Percentiles rank a stretch among this genome's conserved stretches.
These are phyloP conservation scores for Hipposideros armiger DNA, from an alignment of 2,113 vertebrate species.

Conservation along the genomic window DNA sequence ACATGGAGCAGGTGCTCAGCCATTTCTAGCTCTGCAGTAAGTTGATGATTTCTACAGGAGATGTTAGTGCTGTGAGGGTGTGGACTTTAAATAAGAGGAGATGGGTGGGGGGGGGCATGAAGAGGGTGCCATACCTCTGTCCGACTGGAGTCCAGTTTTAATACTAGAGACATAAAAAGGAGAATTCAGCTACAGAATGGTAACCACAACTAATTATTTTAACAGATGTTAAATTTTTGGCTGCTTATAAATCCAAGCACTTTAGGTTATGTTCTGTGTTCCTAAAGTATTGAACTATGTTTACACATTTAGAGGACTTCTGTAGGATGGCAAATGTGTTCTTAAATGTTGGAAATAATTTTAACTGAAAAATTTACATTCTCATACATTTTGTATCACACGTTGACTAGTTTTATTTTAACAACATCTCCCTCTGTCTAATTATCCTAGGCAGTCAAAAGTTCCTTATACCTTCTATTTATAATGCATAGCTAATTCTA, in stretches of 20 bases:
- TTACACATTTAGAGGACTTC: constrained; percentile 63
- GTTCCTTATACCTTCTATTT: not conserved
- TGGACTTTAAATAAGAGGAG: not conserved
- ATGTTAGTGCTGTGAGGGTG: not conserved
- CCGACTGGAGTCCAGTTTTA: not conserved
- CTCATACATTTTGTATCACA: constrained; percentile 46
- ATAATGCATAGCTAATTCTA: not conserved
- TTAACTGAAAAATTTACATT: constrained; percentile 66
- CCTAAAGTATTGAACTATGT: constrained; percentile 45
- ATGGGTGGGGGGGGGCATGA: not conserved
- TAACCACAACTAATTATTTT: not conserved
- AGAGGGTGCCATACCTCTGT: not conserved
- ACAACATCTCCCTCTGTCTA: not conserved
- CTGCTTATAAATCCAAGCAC: constrained; percentile 38
- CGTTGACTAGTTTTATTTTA: constrained; percentile 63
- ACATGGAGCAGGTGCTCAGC: not conserved
- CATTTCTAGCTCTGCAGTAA: not conserved
- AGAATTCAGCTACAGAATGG: constrained; percentile 10
- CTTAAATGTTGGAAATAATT: constrained; percentile 62
- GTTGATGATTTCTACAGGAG: not conserved
- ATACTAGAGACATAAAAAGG: not conserved
- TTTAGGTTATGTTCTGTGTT: constrained; percentile 41
- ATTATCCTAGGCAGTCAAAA: constrained; percentile 60
- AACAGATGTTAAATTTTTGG: constrained; percentile 54
- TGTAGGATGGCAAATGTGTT: constrained; percentile 69